These are phyloP conservation scores for Oenanthe oenanthe DNA, from an alignment of 2,113 vertebrate species.

Conservation along the genomic window DNA sequence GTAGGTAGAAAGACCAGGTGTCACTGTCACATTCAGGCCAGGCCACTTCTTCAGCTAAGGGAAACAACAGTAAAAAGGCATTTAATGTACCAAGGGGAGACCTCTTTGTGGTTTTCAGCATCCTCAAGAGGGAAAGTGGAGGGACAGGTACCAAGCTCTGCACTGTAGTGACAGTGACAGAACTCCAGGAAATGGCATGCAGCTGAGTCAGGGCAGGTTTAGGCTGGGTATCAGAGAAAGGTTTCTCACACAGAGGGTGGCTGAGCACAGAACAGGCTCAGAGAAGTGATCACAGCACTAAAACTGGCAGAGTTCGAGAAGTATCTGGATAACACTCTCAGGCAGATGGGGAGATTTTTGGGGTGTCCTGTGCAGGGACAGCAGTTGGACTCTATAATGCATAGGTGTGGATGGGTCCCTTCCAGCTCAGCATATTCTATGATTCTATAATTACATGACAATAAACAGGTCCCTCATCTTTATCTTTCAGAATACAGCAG, in stretches of 20 bases:
- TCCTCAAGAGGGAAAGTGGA: fast-evolving
- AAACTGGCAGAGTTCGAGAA: neutral
- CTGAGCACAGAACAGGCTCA: neutral
- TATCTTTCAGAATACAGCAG: neutral
- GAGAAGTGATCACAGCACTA: neutral
- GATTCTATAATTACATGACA: neutral
- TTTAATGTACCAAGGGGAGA: neutral
- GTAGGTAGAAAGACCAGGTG: neutral
- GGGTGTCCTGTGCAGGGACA: neutral
- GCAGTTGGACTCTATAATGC: neutral
- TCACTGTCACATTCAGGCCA: neutral
- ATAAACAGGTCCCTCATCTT: neutral
- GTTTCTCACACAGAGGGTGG: neutral
- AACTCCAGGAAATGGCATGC: fast-evolving
- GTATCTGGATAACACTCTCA: neutral
- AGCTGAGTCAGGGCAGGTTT: neutral
- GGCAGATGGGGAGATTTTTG: neutral
- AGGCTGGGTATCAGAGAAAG: neutral
- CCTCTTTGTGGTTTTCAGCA: neutral
- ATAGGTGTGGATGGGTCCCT: neutral
- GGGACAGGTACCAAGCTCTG: neutral
- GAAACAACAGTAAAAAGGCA: neutral
- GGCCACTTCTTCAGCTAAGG: neutral
- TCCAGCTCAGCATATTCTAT: neutral
- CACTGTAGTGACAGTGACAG: fast-evolving